phyloP scores from a whole-genome alignment of 2,888 invertebrate species.

The Macropis europaea region DNA sequence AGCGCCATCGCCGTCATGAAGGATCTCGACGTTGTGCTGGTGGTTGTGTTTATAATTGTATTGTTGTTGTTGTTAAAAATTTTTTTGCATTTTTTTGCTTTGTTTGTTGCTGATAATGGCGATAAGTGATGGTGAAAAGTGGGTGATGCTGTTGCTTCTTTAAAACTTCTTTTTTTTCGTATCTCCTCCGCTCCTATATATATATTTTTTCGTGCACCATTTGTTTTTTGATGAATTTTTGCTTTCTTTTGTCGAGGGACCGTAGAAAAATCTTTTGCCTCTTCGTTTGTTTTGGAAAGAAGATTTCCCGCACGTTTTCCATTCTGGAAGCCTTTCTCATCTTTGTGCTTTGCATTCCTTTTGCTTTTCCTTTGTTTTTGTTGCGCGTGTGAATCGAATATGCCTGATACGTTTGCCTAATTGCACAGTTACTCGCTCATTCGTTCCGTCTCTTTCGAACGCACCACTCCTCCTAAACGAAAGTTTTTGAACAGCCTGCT shows the following conservation, averaged over 20 bases:
- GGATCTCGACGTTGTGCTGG: slow-evolving; percentile 69
- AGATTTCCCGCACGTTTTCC: neutral
- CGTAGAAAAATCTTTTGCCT: slow-evolving; percentile 51
- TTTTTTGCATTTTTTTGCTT: slow-evolving; percentile 37
- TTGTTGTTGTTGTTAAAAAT: slow-evolving; percentile 60
- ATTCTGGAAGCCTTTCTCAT: neutral
- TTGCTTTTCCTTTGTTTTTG: neutral
- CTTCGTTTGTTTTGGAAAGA: slow-evolving; percentile 26
- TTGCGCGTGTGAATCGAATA: neutral
- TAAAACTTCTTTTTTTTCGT: slow-evolving; percentile 34
- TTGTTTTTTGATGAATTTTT: slow-evolving; percentile 37
- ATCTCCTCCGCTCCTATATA: slow-evolving; percentile 52
- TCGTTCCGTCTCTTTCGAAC: neutral
- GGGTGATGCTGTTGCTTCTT: slow-evolving; percentile 47
- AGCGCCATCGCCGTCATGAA: slow-evolving; percentile 66
- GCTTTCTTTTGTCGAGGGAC: slow-evolving; percentile 60
- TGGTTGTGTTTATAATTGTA: slow-evolving; percentile 63
- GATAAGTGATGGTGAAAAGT: slow-evolving; percentile 55
- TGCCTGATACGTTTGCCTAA: neutral
- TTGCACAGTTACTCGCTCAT: slow-evolving; percentile 9
- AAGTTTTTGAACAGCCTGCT: neutral
- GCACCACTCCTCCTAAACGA: neutral
- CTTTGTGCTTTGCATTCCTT: neutral
- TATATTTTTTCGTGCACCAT: slow-evolving; percentile 57
- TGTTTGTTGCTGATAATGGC: slow-evolving; percentile 55